These are phyloP conservation scores for Napeogenes inachia DNA, from an alignment of 2,888 invertebrate genomes.

Conservation along the genomic window DNA sequence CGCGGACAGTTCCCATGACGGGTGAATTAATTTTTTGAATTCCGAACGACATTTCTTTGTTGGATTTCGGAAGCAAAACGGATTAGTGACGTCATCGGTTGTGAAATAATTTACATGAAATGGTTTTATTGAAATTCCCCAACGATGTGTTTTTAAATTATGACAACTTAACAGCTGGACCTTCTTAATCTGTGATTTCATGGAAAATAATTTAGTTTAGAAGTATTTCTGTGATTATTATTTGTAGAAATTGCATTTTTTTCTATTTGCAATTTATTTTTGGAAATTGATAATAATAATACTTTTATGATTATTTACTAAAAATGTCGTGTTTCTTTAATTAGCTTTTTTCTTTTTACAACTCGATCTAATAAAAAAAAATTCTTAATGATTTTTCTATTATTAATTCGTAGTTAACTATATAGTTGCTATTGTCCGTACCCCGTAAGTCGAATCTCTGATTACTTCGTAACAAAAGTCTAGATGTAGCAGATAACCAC, in stretches of 20 bases:
- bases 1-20: slow-evolving; percentile 74
- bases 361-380: no score
- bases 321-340: no score
- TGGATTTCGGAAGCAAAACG: slow-evolving; percentile 60
- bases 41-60: slow-evolving; percentile 59
- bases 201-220: not conserved
- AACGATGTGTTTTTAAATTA: slow-evolving; percentile 7
- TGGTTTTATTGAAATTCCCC: slow-evolving; percentile 30
- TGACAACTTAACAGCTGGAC: not conserved
- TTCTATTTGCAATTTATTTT: no score
- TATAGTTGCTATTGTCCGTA: no score
- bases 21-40: slow-evolving; percentile 52
- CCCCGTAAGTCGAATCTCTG: slow-evolving; percentile 41
- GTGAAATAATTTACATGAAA: slow-evolving; percentile 35
- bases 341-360: no score
- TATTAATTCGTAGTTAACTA: no score
- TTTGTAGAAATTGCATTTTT: no score
- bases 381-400: no score
- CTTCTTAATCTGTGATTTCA: not conserved
- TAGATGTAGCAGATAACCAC: slow-evolving; percentile 65
- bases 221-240: no score
- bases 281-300: no score
- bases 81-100: slow-evolving; percentile 62
- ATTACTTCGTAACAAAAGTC: slow-evolving; percentile 62
- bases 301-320: no score